A percentile compares a stretch with the other conserved stretches of the same genome.
These are phyloP conservation scores for Crossaster papposus DNA, from an alignment of 53 echinoderm and acorn worm genomes.

Conservation along the genomic window DNA sequence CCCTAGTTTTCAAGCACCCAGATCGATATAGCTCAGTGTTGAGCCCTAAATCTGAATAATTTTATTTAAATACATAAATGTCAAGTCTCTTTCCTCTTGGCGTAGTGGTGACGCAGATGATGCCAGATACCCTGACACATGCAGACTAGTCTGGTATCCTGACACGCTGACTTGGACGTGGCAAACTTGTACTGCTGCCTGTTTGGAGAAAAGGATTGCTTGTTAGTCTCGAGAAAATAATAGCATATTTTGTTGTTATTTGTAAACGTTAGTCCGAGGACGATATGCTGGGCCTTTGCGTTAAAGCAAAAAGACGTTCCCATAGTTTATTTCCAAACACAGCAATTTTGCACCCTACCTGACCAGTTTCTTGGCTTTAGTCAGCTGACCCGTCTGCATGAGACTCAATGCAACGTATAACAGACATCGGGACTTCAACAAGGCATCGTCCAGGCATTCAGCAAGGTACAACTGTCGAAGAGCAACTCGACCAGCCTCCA, in stretches of 20 bases:
- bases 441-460: conserved; percentile 74
- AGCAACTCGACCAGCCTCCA: conserved; percentile 81
- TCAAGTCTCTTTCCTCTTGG: conserved; percentile 58
- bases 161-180: conserved; percentile 32
- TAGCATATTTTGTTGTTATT: too few species aligned
- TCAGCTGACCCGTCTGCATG: conserved; percentile 80
- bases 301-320: too few species aligned
- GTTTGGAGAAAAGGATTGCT: conserved; percentile 10
- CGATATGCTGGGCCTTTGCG: too few species aligned
- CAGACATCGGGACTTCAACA: conserved; percentile 72
- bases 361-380: conserved; percentile 67
- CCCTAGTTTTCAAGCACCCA: too few species aligned
- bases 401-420: conserved; percentile 87
- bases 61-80: conserved; percentile 11
- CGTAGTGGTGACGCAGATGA: conserved; percentile 73
- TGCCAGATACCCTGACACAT: conserved; percentile 95
- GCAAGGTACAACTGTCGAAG: conserved; percentile 79
- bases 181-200: conserved; percentile 92
- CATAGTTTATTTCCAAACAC: neutral
- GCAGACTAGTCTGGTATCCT: conserved; percentile 69
- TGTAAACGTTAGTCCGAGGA: too few species aligned
- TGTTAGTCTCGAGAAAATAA: neutral
- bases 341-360: conserved; percentile 53
- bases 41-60: neutral
- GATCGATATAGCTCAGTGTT: too few species aligned